phyloP scores from a whole-genome alignment of 2,113 vertebrate species.

The Vidua chalybeata region DNA sequence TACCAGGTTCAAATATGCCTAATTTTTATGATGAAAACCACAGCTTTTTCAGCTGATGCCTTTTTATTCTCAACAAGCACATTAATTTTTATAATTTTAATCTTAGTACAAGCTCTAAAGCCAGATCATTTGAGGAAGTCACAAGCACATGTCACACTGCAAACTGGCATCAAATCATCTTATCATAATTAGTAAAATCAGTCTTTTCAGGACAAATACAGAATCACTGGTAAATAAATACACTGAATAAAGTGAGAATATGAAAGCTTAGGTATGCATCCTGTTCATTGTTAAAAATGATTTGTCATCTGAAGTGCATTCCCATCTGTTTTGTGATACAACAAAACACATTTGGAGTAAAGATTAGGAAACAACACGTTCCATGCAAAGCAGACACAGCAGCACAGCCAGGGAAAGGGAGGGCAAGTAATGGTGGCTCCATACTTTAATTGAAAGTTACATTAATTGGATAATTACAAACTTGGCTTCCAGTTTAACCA shows the following conservation, averaged over 20 bases:
- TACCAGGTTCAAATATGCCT: background rate
- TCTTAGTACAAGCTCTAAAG: background rate
- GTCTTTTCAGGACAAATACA: background rate
- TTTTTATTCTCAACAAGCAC: background rate
- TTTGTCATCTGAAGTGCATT: slow-evolving; percentile 68
- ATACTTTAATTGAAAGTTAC: background rate
- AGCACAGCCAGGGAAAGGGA: slow-evolving; percentile 14
- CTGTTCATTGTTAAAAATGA: slow-evolving; percentile 13
- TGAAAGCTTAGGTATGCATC: background rate
- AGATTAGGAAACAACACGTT: background rate
- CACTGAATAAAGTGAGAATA: slow-evolving; percentile 2
- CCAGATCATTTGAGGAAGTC: slow-evolving; percentile 46
- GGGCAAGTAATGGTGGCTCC: slow-evolving; percentile 57
- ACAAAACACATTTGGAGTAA: slow-evolving; percentile 50
- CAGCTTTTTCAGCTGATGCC: background rate
- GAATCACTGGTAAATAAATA: slow-evolving; percentile 32
- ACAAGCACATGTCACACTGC: slow-evolving; percentile 26
- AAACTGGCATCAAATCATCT: slow-evolving; percentile 44
- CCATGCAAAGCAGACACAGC: slow-evolving; percentile 65
- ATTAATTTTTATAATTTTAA: background rate
- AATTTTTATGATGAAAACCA: background rate
- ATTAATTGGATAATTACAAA: background rate
- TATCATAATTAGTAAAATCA: background rate
- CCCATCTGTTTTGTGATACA: slow-evolving; percentile 90
- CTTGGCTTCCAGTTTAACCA: background rate